Base-by-base conservation (phyloP, 1,140 invertebrate species). In the Carposina sasakii region DNA sequence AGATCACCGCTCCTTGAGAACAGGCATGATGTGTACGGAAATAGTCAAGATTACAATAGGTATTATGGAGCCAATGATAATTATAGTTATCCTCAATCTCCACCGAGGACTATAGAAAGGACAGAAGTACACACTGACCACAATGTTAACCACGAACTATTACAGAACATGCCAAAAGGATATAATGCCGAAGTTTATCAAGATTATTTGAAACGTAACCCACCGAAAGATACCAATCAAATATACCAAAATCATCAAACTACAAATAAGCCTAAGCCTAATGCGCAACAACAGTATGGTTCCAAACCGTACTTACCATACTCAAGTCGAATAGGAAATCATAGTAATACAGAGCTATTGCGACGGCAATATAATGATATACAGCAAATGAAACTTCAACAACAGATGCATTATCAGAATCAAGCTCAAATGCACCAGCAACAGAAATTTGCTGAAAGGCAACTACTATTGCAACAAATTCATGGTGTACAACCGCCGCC, bases 351-450 rank as follows among this genome's bases (percentile, higher is more conserved):
- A 5, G 86, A 87, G 36, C 63, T 87, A 24, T 67, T 89, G 53
- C 76, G 88, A 57, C 76, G 83, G 34, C 87, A 89, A 54, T 89
- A 89, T 47, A 88, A 88, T 52, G 87, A 88, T 65, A 69, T 89
- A 50, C 88, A 89, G 61, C 87, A 89, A 60, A 88, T 88, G 81
- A 88, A 88, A 65, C 69, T 89, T 57, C 87, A 88, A 51, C 87
- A 88, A 21, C 88, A 89, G 54, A 57, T 89, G 46, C 86, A 87
- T 50, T 88, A 88, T 50, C 88, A 89, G 52, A 89, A 82, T 54
- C 87, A 89, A 54, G 88, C 88, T 19, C 85, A 86, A 47, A 86
- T 88, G 69, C 87, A 88, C 54, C 88, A 89, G 57, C 88, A 89
- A 49, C 86, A 88, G 52, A 88, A 87, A 23, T 89, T 89, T 57